A percentile compares a stretch with the other conserved stretches of the same genome.
These are phyloP conservation scores for Fulica atra DNA, from an alignment of 2,113 vertebrate genomes.

Conservation along the genomic window DNA sequence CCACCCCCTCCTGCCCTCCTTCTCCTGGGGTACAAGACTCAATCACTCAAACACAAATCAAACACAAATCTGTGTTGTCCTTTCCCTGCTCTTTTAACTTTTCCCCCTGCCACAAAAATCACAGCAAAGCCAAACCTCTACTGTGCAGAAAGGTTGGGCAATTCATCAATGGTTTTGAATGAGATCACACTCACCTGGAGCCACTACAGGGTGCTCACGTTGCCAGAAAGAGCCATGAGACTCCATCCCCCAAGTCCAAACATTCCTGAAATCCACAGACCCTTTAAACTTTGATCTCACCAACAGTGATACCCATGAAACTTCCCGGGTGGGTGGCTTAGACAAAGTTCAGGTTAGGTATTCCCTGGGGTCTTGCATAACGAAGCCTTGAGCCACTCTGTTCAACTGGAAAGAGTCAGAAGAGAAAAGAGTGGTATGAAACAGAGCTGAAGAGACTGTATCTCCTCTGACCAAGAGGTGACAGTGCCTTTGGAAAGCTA, in stretches of 20 bases:
- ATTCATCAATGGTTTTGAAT: background rate
- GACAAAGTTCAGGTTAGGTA: background rate
- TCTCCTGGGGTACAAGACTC: background rate
- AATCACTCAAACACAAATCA: background rate
- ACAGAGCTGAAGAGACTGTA: background rate
- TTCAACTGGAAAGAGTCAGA: background rate
- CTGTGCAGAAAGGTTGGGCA: background rate
- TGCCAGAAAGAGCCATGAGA: background rate
- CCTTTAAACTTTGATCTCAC: background rate
- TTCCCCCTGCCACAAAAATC: background rate
- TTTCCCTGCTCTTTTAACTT: background rate
- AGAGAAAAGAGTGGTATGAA: background rate
- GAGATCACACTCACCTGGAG: background rate
- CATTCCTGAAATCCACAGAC: background rate
- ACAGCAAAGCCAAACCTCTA: background rate
- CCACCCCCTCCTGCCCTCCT: too few relatives aligned
- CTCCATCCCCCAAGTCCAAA: background rate
- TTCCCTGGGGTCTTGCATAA: background rate
- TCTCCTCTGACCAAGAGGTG: background rate
- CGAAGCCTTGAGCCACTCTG: rapidly evolving
- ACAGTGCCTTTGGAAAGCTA: background rate
- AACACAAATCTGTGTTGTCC: background rate
- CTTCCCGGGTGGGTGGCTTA: too few relatives aligned
- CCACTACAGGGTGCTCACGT: rapidly evolving
- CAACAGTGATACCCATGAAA: background rate